Conservation (phyloP, 1,140 invertebrate species). For the Tetramorium parvispinum region DNA sequence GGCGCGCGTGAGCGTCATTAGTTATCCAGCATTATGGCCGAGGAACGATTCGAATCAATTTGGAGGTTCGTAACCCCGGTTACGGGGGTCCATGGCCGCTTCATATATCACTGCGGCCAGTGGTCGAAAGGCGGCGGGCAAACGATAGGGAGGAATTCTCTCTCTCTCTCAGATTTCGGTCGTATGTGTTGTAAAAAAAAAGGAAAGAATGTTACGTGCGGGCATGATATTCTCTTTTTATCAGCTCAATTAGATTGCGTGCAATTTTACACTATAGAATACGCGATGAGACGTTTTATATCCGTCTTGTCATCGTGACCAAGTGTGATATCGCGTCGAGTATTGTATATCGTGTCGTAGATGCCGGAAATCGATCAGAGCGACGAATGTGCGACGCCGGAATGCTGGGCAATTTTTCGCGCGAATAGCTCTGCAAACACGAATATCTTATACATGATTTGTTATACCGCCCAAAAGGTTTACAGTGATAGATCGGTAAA, state of each 20-base stretch:
- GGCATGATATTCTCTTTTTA: constrained; percentile 45
- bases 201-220: background rate
- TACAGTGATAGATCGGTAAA: background rate
- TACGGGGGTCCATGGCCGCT: constrained; percentile 59
- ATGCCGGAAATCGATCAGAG: constrained; percentile 21
- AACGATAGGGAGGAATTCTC: constrained; percentile 10
- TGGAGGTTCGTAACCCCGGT: constrained; percentile 66
- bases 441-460: constrained; percentile 21
- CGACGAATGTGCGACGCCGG: background rate
- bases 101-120: constrained; percentile 72
- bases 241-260: constrained; percentile 60
- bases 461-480: background rate
- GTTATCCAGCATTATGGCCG: constrained; percentile 73
- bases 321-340: background rate
- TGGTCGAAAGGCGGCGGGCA: constrained; percentile 43
- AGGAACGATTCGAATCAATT: constrained; percentile 77
- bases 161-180: constrained; percentile 54
- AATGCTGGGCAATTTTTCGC: constrained; percentile 30
- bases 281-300: constrained; percentile 48
- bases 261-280: constrained; percentile 41
- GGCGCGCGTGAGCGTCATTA: constrained; percentile 69
- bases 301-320: constrained; percentile 10
- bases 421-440: background rate
- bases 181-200: constrained; percentile 59
- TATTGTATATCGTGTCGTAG: constrained; percentile 12